Evolutionary conservation across 1,140 invertebrate species (phyloP).

Genomic region (Teleopsis dalmanni): DNA sequence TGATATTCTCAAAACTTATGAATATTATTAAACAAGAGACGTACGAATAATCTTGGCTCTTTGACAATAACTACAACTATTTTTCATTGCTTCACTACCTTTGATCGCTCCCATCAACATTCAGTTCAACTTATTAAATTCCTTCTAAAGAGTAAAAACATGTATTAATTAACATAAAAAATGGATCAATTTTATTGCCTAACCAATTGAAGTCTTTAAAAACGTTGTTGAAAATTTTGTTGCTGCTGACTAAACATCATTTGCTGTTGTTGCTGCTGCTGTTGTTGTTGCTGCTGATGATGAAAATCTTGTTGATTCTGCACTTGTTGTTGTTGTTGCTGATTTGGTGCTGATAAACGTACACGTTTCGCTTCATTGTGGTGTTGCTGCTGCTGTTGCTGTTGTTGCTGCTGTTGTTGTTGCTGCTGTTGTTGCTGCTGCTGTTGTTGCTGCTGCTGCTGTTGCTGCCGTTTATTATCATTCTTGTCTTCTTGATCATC

Average conservation of each 20-base stretch:
- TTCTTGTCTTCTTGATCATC: conserved; percentile 95
- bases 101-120: too few species aligned
- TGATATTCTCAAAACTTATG: too few species aligned
- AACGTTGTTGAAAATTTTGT: conserved; percentile 58
- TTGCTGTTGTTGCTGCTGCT: conserved; percentile 47
- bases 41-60: too few species aligned
- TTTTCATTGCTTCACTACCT: too few species aligned
- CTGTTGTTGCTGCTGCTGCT: conserved; percentile 57
- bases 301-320: conserved; percentile 37
- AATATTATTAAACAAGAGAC: too few species aligned
- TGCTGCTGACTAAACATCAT: conserved; percentile 59
- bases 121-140: too few species aligned
- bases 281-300: conserved; percentile 37
- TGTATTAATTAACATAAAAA: too few species aligned
- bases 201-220: conserved; percentile 21
- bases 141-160: too few species aligned
- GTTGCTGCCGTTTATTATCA: conserved; percentile 75
- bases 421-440: conserved; percentile 67
- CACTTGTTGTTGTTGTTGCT: conserved; percentile 25
- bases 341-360: conserved; percentile 16
- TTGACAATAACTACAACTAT: too few species aligned
- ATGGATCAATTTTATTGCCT: too few species aligned
- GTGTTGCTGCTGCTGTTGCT: conserved; percentile 21
- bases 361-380: conserved; percentile 31
- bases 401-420: conserved; percentile 45